phyloP scores from a whole-genome alignment of 2,888 invertebrate genomes.

The Chaetogeoica ovagalla region DNA sequence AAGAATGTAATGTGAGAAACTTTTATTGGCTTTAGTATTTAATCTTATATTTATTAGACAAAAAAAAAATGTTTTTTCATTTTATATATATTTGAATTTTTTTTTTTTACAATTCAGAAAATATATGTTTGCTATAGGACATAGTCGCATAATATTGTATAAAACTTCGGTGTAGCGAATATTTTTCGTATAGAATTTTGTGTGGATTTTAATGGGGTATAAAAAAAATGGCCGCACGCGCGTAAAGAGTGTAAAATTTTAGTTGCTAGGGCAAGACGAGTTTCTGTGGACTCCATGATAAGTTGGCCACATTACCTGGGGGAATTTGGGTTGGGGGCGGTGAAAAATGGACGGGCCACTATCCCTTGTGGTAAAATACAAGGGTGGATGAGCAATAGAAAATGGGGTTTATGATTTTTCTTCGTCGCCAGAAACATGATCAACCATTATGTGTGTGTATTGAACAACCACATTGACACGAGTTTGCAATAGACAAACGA shows the following conservation, averaged over 20 bases:
- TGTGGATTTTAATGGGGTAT: neutral
- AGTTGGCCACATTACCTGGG: conserved; percentile 43
- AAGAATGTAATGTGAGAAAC: too few relatives aligned
- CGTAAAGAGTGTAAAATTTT: conserved; percentile 23
- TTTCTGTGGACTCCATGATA: conserved; percentile 42
- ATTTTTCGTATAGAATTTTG: neutral
- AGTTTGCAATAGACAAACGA: conserved; percentile 24
- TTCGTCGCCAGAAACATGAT: conserved; percentile 27
- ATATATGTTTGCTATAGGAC: too few relatives aligned
- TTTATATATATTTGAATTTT: too few relatives aligned
- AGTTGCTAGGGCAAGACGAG: neutral
- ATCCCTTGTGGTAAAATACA: conserved; percentile 19
- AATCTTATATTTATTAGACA: too few relatives aligned
- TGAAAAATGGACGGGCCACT: conserved; percentile 40
- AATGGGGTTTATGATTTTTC: conserved; percentile 30
- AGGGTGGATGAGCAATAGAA: conserved; percentile 1
- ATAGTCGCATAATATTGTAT: neutral
- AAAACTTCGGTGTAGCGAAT: neutral
- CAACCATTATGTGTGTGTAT: conserved; percentile 21
- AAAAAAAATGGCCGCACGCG: neutral
- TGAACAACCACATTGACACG: conserved; percentile 25
- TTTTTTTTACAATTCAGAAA: too few relatives aligned
- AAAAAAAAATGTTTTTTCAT: too few relatives aligned
- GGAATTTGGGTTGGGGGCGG: conserved; percentile 3
- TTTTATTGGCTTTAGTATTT: too few relatives aligned